Conservation (phyloP, 2,797 vertebrate species). For the Micromesistius poutassou region DNA sequence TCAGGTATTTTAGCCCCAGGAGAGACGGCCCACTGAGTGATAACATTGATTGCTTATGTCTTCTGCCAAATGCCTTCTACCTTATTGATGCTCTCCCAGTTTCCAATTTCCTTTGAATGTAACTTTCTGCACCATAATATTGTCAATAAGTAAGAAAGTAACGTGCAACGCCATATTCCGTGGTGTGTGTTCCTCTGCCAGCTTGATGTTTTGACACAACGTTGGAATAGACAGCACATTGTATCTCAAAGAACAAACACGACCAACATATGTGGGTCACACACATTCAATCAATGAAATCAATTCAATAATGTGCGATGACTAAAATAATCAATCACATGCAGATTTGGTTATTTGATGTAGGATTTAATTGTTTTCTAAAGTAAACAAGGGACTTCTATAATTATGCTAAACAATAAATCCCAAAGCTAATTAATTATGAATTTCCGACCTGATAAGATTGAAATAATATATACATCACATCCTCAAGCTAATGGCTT, state of each 20-base stretch:
- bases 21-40: background rate
- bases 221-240: background rate
- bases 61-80: constrained; percentile 2
- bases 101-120: background rate
- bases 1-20: background rate
- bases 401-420: background rate
- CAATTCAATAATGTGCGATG: background rate
- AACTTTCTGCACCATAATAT: background rate
- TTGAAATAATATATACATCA: background rate
- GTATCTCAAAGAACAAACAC: background rate
- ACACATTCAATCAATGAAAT: background rate
- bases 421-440: background rate
- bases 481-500: background rate
- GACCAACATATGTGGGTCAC: background rate
- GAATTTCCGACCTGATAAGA: background rate
- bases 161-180: background rate
- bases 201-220: too few relatives aligned
- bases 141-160: background rate
- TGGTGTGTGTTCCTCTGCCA: background rate
- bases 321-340: background rate
- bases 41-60: constrained; percentile 4
- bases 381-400: background rate
- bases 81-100: background rate
- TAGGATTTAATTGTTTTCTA: background rate
- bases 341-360: background rate